Percentiles rank a stretch among this genome's conserved stretches.
Conservation (phyloP, 1,140 invertebrate species). For the Halesus radiatus region DNA sequence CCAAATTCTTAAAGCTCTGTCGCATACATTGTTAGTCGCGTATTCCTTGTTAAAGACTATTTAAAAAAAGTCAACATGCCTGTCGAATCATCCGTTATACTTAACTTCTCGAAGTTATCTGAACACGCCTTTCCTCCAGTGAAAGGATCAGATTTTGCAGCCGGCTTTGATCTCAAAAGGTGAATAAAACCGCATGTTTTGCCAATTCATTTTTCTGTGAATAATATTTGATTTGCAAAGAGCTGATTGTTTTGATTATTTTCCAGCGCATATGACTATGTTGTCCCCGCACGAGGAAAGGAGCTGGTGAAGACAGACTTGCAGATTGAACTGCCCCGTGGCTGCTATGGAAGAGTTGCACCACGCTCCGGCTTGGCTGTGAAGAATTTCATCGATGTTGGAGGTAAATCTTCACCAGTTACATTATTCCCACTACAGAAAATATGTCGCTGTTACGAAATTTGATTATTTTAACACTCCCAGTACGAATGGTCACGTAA, state of each 20-base stretch:
- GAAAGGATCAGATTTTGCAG: conserved; percentile 87
- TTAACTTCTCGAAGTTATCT: conserved; percentile 84
- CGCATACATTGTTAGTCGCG: no score
- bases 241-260: conserved; percentile 42
- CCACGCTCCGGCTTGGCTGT: conserved; percentile 95
- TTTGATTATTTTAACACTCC: no score
- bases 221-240: not conserved
- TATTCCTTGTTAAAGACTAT: no score
- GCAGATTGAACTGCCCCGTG: conserved; percentile 87
- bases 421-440: no score
- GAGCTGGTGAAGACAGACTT: conserved; percentile 92
- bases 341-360: conserved; percentile 95
- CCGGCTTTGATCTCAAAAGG: conserved; percentile 94
- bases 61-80: conserved; percentile 66
- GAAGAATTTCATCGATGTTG: conserved; percentile 97
- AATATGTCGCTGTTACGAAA: no score
- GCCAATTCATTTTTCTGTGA: not conserved
- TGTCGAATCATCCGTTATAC: conserved; percentile 61
- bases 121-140: conserved; percentile 85
- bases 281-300: conserved; percentile 88
- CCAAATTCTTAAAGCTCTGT: no score
- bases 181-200: conserved; percentile 58
- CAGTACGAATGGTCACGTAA: no score
- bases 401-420: conserved; percentile 70
- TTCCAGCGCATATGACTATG: conserved; percentile 88